Percentiles rank a stretch among this genome's conserved stretches.
phyloP scores from a whole-genome alignment of 2,113 vertebrate species.

The Glaucomys volans region DNA sequence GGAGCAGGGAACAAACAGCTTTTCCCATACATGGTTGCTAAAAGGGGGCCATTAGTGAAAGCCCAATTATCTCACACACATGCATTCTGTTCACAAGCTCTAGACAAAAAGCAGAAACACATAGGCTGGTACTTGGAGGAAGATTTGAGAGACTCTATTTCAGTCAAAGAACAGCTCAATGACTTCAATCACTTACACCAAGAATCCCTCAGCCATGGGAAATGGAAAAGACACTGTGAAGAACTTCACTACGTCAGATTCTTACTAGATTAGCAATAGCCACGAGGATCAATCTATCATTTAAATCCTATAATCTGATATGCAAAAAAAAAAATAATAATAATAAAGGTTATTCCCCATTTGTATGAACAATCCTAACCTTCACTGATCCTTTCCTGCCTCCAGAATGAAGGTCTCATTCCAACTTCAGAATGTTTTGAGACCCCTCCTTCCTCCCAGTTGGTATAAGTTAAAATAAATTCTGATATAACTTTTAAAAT shows the following conservation, averaged over 20 bases:
- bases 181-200: slow-evolving; percentile 47
- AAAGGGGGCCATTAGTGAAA: slow-evolving; percentile 72
- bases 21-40: slow-evolving; percentile 88
- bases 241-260: slow-evolving; percentile 44
- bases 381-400: neutral
- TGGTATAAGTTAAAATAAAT: slow-evolving; percentile 42
- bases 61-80: slow-evolving; percentile 73
- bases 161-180: slow-evolving; percentile 31
- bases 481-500: slow-evolving; percentile 41
- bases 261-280: neutral
- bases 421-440: neutral
- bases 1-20: slow-evolving; percentile 85
- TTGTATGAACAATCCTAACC: neutral
- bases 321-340: slow-evolving; percentile 33
- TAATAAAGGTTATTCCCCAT: neutral
- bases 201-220: slow-evolving; percentile 47
- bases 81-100: slow-evolving; percentile 46
- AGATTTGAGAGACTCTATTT: slow-evolving; percentile 55
- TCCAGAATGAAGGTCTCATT: slow-evolving; percentile 47
- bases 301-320: slow-evolving; percentile 36
- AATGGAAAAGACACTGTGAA: neutral
- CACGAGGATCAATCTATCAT: neutral
- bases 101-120: slow-evolving; percentile 60
- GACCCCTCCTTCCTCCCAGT: neutral
- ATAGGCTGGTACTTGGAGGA: slow-evolving; percentile 53